Percentiles rank a stretch among this genome's conserved stretches.
Evolutionary conservation across 2,888 invertebrate genomes (phyloP).

Genomic region (Timandra comae): DNA sequence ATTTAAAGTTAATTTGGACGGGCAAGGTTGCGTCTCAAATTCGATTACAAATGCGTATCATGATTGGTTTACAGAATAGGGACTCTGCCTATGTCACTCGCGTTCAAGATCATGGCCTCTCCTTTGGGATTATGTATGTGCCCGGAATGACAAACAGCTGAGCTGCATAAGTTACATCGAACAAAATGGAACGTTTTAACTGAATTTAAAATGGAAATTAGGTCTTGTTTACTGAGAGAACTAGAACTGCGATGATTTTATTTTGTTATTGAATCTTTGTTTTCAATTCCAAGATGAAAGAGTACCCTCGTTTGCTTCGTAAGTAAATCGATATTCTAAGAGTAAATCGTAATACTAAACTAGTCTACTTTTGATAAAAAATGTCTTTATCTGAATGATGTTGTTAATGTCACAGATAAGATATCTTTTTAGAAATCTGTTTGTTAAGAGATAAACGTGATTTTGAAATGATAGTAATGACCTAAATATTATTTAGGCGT

Average conservation of each 20-base stretch:
- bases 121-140: constrained; percentile 61
- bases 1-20: too few relatives aligned
- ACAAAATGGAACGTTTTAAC: constrained; percentile 42
- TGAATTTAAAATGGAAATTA: constrained; percentile 43
- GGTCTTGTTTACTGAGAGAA: constrained; percentile 28
- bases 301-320: too few relatives aligned
- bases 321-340: too few relatives aligned
- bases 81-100: constrained; percentile 40
- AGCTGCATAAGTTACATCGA: constrained; percentile 41
- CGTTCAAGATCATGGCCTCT: constrained; percentile 63
- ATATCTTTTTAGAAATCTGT: too few relatives aligned
- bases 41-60: constrained; percentile 36
- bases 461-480: too few relatives aligned
- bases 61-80: constrained; percentile 40
- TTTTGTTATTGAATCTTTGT: constrained; percentile 16
- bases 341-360: too few relatives aligned
- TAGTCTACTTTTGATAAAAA: too few relatives aligned
- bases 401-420: too few relatives aligned
- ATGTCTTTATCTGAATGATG: too few relatives aligned
- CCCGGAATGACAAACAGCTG: constrained; percentile 58
- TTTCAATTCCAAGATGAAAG: constrained; percentile 9
- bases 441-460: too few relatives aligned
- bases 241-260: constrained; percentile 15
- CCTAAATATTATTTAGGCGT: too few relatives aligned
- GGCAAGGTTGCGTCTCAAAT: constrained; percentile 17